A percentile compares a stretch with the other conserved stretches of the same genome.
These are phyloP conservation scores for Pipistrellus pygmaeus DNA, from an alignment of 2,797 vertebrate species.

Conservation along the genomic window DNA sequence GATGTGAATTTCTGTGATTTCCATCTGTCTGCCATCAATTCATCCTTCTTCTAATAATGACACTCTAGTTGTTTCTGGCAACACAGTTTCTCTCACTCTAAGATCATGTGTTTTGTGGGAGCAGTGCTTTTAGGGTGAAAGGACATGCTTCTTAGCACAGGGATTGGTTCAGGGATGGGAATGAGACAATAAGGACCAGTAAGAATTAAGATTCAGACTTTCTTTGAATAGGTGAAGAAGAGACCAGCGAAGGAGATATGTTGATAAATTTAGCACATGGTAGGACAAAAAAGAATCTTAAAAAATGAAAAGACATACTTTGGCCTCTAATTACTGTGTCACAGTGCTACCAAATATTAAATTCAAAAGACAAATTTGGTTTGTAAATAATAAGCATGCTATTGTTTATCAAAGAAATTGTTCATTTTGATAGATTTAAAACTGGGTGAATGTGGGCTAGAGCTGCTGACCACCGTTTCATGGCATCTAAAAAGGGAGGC, in stretches of 20 bases:
- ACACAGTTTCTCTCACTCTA: background rate
- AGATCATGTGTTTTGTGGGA: background rate
- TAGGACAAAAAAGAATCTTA: background rate
- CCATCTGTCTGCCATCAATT: background rate
- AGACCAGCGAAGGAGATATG: background rate
- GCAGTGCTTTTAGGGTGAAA: background rate
- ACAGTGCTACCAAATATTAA: background rate
- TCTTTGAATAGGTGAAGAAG: background rate
- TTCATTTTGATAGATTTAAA: background rate
- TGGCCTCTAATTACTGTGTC: background rate
- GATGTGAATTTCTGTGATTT: background rate
- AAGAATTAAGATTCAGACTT: slow-evolving; percentile 26
- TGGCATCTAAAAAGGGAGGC: background rate
- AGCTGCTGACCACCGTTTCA: background rate
- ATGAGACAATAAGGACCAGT: background rate
- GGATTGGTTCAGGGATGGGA: background rate
- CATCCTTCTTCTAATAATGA: background rate
- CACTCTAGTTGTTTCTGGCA: background rate
- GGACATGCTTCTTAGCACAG: background rate
- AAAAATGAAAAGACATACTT: background rate
- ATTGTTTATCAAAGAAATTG: background rate
- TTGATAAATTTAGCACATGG: background rate
- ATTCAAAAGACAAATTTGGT: slow-evolving; percentile 17
- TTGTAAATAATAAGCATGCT: background rate
- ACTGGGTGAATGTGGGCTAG: background rate